These are phyloP conservation scores for Sinella curviseta DNA, from an alignment of 1,140 invertebrate species.

Conservation along the genomic window DNA sequence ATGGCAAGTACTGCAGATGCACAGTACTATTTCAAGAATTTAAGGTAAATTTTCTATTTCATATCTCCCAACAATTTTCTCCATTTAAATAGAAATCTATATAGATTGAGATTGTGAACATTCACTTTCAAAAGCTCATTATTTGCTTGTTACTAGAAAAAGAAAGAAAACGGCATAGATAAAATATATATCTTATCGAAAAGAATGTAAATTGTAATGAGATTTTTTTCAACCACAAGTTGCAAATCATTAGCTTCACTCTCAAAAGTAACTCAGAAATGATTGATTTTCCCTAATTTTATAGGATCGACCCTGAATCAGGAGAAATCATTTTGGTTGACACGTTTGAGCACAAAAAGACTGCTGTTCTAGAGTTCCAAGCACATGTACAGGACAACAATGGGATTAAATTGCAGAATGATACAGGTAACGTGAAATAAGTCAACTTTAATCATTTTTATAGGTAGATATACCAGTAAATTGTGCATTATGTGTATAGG, in stretches of 20 bases:
- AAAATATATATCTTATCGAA: neutral
- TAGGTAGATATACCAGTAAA: too few species aligned
- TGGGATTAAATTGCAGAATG: constrained; percentile 62
- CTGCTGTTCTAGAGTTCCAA: constrained; percentile 75
- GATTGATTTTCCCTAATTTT: constrained; percentile 10
- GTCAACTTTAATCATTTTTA: neutral
- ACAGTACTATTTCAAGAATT: constrained; percentile 69
- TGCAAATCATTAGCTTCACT: too few species aligned
- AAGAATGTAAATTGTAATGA: neutral
- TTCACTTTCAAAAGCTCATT: too few species aligned
- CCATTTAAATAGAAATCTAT: neutral
- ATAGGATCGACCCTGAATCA: constrained; percentile 65
- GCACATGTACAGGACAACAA: constrained; percentile 73
- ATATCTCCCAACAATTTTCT: neutral
- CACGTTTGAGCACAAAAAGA: constrained; percentile 72
- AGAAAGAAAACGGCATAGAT: too few species aligned
- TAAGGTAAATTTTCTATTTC: constrained; percentile 56
- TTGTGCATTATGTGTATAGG: too few species aligned
- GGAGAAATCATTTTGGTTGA: constrained; percentile 72
- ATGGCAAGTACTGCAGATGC: constrained; percentile 62
- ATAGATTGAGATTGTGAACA: too few species aligned
- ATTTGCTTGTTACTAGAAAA: too few species aligned
- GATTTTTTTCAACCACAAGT: too few species aligned
- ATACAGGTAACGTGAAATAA: constrained; percentile 59
- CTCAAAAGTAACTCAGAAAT: too few species aligned